Percentiles rank a stretch among this genome's conserved stretches.
Conservation (phyloP, 2,888 invertebrate genomes). For the Polietes domitor region DNA sequence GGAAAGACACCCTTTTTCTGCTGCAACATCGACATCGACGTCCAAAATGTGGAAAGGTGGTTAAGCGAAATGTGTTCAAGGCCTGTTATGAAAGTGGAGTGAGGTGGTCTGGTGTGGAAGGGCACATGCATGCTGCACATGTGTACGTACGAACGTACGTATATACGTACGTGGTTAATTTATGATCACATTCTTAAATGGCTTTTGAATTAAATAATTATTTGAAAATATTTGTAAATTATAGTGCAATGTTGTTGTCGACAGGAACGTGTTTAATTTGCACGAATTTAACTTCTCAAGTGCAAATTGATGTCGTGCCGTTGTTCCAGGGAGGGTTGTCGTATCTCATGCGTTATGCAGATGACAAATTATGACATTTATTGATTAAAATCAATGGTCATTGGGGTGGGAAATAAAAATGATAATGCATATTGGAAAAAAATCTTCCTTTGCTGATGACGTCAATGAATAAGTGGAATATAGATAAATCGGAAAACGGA, state of each 20-base stretch:
- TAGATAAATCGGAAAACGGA: too few species aligned
- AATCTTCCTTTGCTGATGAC: too few species aligned
- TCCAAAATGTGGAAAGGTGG: conserved; percentile 50
- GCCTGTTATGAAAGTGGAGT: background rate
- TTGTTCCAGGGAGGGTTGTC: background rate
- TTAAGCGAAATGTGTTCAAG: conserved; percentile 21
- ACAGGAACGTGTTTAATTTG: conserved; percentile 44
- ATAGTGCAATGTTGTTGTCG: background rate
- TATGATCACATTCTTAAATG: conserved; percentile 34
- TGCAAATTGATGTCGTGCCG: conserved; percentile 14
- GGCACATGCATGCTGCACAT: background rate
- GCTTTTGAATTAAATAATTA: conserved; percentile 46
- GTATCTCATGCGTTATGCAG: background rate
- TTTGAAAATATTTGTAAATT: conserved; percentile 51
- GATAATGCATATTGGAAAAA: too few species aligned
- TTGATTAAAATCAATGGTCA: conserved; percentile 4
- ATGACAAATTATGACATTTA: conserved; percentile 17
- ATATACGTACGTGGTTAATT: conserved; percentile 46
- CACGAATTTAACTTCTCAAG: conserved; percentile 21
- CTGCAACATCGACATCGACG: conserved; percentile 1
- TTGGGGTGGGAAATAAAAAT: background rate
- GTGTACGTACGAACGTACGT: background rate
- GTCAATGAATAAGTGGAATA: too few species aligned
- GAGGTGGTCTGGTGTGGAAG: background rate
- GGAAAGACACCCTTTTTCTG: conserved; percentile 59